Base-by-base conservation (phyloP, 2,888 invertebrate species). In the Dione juno region DNA sequence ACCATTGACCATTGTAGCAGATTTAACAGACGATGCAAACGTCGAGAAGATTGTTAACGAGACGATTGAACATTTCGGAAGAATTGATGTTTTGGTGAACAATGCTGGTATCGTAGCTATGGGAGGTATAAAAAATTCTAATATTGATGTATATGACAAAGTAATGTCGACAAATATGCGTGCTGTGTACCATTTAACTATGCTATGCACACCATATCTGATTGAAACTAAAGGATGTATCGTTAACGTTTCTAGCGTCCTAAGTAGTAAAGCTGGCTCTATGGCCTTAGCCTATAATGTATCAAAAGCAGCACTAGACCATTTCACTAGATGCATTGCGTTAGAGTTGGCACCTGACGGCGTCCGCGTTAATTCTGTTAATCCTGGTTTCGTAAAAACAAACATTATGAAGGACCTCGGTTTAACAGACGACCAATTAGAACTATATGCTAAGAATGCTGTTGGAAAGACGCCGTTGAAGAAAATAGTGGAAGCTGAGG, bases 341-440 rank as follows among this genome's bases (percentile, higher is more conserved):
- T 89, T 99, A 61, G 99, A 97, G 80, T 88, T 97, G 69, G 97
- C 96, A 40, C 80, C 94, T 0, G 96, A 96, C 83, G 95, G 96
- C 77, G 96, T 98, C 0, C 93, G 98, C 70, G 97, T 97, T 0
- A 99, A 99, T 86, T 95, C 96, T 45, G 97, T 98, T 0, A 98
- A 97, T 87, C 99, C 99, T n/a, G 98, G 99, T n/a, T 98, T 98
- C 1, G 95, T 97, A 3, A 89, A 96, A 48, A 99, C 98, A 0
- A 96, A 98, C 83, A 85, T 98, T 28, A 96, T 98, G 77, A 96
- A 95, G 83, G 94, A 95, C 73, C 94, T 95, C 0, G 91, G 90
- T 0, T 74, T 92, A 50, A 87, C 74, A 10, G 90, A 92, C 3
- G 94, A 95, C 81, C 99, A 98, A 85, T 89, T 98, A 74, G 96